phyloP scores from a whole-genome alignment of 1,140 invertebrate species.

The Cydia amplana region DNA sequence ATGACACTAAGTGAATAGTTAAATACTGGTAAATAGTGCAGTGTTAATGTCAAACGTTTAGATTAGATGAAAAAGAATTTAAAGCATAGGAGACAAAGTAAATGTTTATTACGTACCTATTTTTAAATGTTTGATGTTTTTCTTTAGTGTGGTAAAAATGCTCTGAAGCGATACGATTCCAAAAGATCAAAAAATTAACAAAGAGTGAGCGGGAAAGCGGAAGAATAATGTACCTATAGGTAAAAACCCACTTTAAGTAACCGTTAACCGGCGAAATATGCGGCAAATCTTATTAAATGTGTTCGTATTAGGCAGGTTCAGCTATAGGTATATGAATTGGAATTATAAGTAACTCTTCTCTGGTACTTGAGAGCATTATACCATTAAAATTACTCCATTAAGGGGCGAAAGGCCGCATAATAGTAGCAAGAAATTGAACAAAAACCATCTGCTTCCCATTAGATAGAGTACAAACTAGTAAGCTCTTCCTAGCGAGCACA shows the following conservation, averaged over 20 bases:
- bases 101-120: too few species aligned
- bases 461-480: conserved; percentile 59
- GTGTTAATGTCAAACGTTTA: too few species aligned
- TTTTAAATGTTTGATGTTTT: too few species aligned
- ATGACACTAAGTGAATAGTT: background rate
- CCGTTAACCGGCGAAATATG: background rate
- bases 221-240: too few species aligned
- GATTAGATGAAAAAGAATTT: too few species aligned
- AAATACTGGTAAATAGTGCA: background rate
- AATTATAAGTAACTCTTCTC: background rate
- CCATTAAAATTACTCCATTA: conserved; percentile 29
- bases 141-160: too few species aligned
- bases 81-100: too few species aligned
- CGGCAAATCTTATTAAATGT: background rate
- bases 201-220: too few species aligned
- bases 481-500: conserved; percentile 52
- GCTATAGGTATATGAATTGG: background rate
- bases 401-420: conserved; percentile 22
- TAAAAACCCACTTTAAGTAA: background rate
- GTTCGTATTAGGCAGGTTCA: background rate
- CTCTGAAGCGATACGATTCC: too few species aligned
- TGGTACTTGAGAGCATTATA: background rate
- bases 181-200: too few species aligned
- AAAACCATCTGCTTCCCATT: conserved; percentile 53
- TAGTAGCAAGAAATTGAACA: conserved; percentile 42